Percentiles rank a stretch among this genome's conserved stretches.
These are phyloP conservation scores for Drosophila differens DNA, from an alignment of 2,888 invertebrate species.

Conservation along the genomic window DNA sequence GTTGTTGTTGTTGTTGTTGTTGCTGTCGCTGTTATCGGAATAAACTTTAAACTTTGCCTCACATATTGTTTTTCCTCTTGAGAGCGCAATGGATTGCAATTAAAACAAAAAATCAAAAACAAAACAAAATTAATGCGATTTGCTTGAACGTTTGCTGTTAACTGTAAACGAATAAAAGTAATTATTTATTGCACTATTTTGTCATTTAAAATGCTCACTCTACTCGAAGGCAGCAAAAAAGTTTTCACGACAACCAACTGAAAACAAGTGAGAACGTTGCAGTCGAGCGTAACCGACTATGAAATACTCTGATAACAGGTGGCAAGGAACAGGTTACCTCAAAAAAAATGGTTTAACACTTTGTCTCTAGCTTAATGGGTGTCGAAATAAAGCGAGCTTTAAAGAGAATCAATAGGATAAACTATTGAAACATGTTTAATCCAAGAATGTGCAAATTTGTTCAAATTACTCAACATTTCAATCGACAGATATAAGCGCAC, in stretches of 20 bases:
- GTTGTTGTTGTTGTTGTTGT: background rate
- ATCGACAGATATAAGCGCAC: background rate
- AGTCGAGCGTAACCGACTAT: background rate
- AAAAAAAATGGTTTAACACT: background rate
- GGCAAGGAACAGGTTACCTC: background rate
- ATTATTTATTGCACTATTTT: conserved; percentile 7
- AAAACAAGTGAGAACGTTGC: background rate
- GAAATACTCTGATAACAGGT: background rate
- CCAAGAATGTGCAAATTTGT: background rate
- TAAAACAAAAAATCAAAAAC: conserved; percentile 34
- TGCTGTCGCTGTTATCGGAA: conserved; percentile 11
- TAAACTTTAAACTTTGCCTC: conserved; percentile 16
- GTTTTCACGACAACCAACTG: background rate
- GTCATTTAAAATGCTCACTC: background rate
- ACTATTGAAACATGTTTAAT: background rate
- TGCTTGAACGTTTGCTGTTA: conserved; percentile 30
- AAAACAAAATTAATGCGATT: conserved; percentile 52
- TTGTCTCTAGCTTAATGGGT: too few species aligned
- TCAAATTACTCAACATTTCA: background rate
- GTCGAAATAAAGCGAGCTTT: background rate
- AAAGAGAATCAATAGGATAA: background rate
- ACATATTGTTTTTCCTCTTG: conserved; percentile 19
- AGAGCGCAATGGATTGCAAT: conserved; percentile 44
- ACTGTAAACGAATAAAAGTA: background rate
- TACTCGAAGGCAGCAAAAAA: background rate